phyloP scores from a whole-genome alignment of 1,140 invertebrate species.

The Drosophila albomicans region DNA sequence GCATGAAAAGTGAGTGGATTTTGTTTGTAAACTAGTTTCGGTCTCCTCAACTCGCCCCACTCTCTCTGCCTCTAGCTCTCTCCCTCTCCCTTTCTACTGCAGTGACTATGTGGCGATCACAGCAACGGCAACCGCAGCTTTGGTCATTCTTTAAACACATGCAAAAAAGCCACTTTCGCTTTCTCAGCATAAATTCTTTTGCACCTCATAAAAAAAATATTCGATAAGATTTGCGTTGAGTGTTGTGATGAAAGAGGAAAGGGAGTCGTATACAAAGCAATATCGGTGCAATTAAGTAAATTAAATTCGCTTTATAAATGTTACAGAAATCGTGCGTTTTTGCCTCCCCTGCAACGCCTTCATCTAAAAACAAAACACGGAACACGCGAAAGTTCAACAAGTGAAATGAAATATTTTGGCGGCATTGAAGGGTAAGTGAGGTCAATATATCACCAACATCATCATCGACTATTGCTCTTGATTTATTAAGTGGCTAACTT shows the following conservation, averaged over 20 bases:
- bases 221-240: slow-evolving; percentile 67
- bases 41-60: background rate
- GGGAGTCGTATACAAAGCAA: background rate
- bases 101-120: slow-evolving; percentile 6
- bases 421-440: slow-evolving; percentile 75
- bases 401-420: slow-evolving; percentile 70
- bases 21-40: slow-evolving; percentile 56
- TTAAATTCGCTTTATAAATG: background rate
- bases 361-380: slow-evolving; percentile 5
- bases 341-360: background rate
- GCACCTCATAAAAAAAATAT: slow-evolving; percentile 28
- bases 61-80: slow-evolving; percentile 19
- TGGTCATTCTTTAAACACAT: slow-evolving; percentile 45
- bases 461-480: slow-evolving; percentile 13
- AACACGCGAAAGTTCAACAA: slow-evolving; percentile 10
- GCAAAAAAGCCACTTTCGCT: slow-evolving; percentile 21
- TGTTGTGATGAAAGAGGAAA: background rate
- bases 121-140: background rate
- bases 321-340: background rate
- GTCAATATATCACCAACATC: background rate
- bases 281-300: background rate
- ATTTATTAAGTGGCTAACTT: slow-evolving; percentile 25
- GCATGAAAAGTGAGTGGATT: slow-evolving; percentile 54
- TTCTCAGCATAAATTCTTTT: slow-evolving; percentile 45
- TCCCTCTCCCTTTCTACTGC: slow-evolving; percentile 11